Evolutionary conservation across 2,113 vertebrate genomes (phyloP), one percentile per base, ranked within the genome.

Genomic region (Baryphthengus martii): DNA sequence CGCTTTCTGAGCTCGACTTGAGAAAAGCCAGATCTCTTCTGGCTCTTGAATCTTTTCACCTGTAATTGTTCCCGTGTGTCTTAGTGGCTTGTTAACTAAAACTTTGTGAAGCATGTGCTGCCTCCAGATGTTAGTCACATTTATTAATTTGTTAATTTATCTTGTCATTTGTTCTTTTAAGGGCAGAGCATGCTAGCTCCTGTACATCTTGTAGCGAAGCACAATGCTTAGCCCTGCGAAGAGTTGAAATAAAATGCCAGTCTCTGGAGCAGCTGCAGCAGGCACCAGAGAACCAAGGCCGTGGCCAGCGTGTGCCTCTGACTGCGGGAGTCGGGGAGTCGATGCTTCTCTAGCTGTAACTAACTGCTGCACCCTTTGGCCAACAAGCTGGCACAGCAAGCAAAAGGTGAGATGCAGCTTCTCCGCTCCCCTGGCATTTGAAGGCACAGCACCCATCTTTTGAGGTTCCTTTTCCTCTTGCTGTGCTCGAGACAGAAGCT

Each of bases 241-340:
- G 53, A 20, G 65, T 5, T 5, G 29, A 91, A 59, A 3, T 17
- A n/a, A 19, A 49, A 26, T 1, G 4, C 39, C 0, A 4, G 12
- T 66, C 25, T 25, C n/a, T 1, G 2, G 29, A 20, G 37, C 37
- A 39, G 47, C 40, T 25, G 37, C 31, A 40, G 70, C 24, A 35
- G 63, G 35, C 7, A 1, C 31, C 5, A 0, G 18, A n/a, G 31
- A 18, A n/a, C 1, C 2, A 56, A 18, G 44, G 33, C 20, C 1
- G 1, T 53, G 44, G 16, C 28, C 33, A 29, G 24, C 1, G 0
- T 13, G 37, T 18, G 50, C 44, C 58, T 42, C 29, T 7, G 45
- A 14, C 58, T 12, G 10, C 0, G 2, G 52, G 42, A 63, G n/a
- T 1, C 7, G 49, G 23, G 20, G 10, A 31, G 42, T 6, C 4